These are phyloP conservation scores for Mesocentrotus franciscanus DNA, from an alignment of 53 echinoderm and acorn worm genomes.

Conservation along the genomic window DNA sequence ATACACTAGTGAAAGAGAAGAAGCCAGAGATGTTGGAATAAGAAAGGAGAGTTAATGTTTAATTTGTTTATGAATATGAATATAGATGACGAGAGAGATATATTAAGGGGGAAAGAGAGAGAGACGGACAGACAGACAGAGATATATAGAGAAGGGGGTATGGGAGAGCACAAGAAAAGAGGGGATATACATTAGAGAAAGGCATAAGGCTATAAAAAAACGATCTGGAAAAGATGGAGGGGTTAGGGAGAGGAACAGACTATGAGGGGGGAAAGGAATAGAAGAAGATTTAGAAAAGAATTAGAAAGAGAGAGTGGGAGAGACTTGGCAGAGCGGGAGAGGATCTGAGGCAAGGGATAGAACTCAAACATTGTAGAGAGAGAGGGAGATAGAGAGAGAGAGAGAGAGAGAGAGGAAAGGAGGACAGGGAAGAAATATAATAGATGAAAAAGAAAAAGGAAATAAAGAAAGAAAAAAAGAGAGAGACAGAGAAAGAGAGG, in stretches of 20 bases:
- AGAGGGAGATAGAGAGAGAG: not conserved
- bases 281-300: not conserved
- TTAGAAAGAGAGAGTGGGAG: not conserved
- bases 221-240: not conserved
- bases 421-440: not conserved
- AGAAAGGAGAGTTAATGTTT: no score
- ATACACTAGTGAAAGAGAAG: no score
- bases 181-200: no score
- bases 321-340: not conserved
- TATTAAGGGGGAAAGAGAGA: not conserved
- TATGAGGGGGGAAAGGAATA: not conserved
- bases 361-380: no score
- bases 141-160: not conserved
- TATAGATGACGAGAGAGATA: no score
- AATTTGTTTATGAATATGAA: no score
- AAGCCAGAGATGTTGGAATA: no score
- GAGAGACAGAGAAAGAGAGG: not conserved
- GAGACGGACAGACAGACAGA: not conserved
- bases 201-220: not conserved
- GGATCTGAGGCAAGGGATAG: no score
- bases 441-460: not conserved
- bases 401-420: not conserved
- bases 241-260: not conserved
- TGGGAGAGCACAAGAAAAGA: no score
- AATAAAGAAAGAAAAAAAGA: not conserved